phyloP scores from a whole-genome alignment of 2,888 invertebrate genomes.

The Drosophila cognata region DNA sequence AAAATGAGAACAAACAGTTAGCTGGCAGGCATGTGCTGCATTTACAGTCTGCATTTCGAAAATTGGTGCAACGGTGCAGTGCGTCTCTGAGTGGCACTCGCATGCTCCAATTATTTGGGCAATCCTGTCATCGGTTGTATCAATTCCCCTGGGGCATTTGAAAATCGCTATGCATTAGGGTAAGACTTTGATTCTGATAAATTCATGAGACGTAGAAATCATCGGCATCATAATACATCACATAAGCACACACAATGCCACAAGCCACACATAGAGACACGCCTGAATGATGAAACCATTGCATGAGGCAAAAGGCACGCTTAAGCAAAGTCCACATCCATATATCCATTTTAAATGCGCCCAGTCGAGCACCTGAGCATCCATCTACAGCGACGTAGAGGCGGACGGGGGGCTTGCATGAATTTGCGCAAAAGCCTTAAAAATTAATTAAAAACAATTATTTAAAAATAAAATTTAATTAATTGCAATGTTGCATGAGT shows the following conservation, averaged over 20 bases:
- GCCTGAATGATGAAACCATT: slow-evolving; percentile 70
- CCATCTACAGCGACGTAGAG: slow-evolving; percentile 12
- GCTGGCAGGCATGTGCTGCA: slow-evolving; percentile 34
- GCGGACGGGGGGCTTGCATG: slow-evolving; percentile 48
- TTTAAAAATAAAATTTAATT: slow-evolving; percentile 78
- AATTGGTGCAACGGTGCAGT: slow-evolving; percentile 65
- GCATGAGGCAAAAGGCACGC: slow-evolving; percentile 67
- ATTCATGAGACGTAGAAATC: slow-evolving; percentile 51
- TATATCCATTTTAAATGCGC: slow-evolving; percentile 18
- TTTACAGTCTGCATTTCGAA: slow-evolving; percentile 16
- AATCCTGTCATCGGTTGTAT: slow-evolving; percentile 73
- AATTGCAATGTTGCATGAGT: slow-evolving; percentile 79
- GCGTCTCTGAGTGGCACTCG: slow-evolving; percentile 72
- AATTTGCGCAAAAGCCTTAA: slow-evolving; percentile 70
- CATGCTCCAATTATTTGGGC: slow-evolving; percentile 75
- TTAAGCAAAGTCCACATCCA: slow-evolving; percentile 13
- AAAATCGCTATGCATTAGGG: slow-evolving; percentile 66
- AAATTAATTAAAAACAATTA: slow-evolving; percentile 78
- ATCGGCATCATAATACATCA: slow-evolving; percentile 39
- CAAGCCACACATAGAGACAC: slow-evolving; percentile 19
- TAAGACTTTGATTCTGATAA: slow-evolving; percentile 53
- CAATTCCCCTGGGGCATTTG: slow-evolving; percentile 57
- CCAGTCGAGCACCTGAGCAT: slow-evolving; percentile 49
- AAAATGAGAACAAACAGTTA: slow-evolving; percentile 58
- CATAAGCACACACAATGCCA: slow-evolving; percentile 16